Conservation (phyloP, 1,140 invertebrate species). For the Phymastichus coffea region DNA sequence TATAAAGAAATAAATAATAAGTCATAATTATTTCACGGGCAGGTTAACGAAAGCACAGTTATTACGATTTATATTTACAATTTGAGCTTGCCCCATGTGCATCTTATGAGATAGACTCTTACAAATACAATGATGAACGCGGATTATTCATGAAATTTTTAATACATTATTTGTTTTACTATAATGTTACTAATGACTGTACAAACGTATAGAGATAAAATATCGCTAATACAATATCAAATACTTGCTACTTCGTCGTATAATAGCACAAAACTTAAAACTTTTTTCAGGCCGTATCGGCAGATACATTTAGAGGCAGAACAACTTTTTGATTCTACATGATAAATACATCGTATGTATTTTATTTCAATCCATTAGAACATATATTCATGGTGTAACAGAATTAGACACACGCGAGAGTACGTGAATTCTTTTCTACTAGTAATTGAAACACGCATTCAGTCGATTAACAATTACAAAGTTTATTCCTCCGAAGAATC, state of each 20-base stretch:
- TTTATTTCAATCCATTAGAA: too few species aligned
- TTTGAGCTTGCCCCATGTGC: slow-evolving; percentile 22
- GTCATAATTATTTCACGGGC: too few species aligned
- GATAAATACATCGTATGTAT: too few species aligned
- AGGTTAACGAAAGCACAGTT: slow-evolving; percentile 30
- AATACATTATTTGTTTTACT: slow-evolving; percentile 14
- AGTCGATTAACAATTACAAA: too few species aligned
- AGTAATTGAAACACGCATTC: too few species aligned
- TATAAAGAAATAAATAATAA: too few species aligned
- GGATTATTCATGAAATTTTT: slow-evolving; percentile 20
- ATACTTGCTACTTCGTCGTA: slow-evolving; percentile 12
- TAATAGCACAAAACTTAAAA: not conserved
- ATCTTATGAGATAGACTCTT: slow-evolving; percentile 7
- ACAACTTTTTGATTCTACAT: not conserved
- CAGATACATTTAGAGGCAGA: not conserved
- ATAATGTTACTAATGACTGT: slow-evolving; percentile 24
- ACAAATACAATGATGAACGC: slow-evolving; percentile 23
- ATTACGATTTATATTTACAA: slow-evolving; percentile 29
- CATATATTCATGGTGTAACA: too few species aligned
- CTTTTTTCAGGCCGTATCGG: not conserved
- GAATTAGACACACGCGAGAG: too few species aligned
- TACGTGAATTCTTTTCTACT: too few species aligned
- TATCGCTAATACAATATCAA: slow-evolving; percentile 18
- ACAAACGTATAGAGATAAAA: slow-evolving; percentile 30
- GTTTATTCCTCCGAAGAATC: too few species aligned